Base-by-base conservation (phyloP, 1,140 invertebrate genomes). In the Propsilocerus akamusi region DNA sequence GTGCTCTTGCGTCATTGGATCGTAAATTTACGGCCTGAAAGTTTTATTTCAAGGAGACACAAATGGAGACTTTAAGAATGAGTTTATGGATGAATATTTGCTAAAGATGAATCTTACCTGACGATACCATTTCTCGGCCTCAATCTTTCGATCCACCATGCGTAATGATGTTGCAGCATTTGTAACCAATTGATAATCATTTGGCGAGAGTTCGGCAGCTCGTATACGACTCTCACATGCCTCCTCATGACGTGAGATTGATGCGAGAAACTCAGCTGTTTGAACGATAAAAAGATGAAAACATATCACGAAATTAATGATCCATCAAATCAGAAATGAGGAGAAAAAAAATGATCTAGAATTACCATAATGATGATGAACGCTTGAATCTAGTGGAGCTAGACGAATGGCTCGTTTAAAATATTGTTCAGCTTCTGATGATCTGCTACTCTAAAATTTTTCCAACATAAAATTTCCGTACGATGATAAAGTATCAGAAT, bases 381-480 rank as follows among this genome's bases (percentile, higher is more conserved):
- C 83, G 52, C 76, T 78, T 1, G 85, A 77, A 62, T 94, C 87
- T 41, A 80, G 72, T 3, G 90, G 86, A 30, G 87, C 86, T 52
- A 95, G 68, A 52, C 74, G 71, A 53, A 87, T 72, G 2, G 90
- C 91, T 59, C 82, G 82, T 58, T 84, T 71, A 62, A 92, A 93
- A 86, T 86, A 91, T 59, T 80, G 74, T 65, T 94, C 90, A 3
- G 91, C 90, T 67, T 93, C 88, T 28, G 75, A 62, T 34, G 79
- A 66, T 53, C 86, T 75, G 58, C 84, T 88, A 59, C 84, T 76
- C 81, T 89, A 74, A 51, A 73, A 71, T 52, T 48, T 55, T n/a
- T n/a, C n/a, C n/a, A n/a, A n/a, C 50, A 57, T 58, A 52, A 53
- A 48, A 37, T 46, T 46, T 24, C 12, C 25, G 47, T 7, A 6